Base-by-base conservation (phyloP, 2,888 invertebrate species). In the Caenorhabditis japonica region DNA sequence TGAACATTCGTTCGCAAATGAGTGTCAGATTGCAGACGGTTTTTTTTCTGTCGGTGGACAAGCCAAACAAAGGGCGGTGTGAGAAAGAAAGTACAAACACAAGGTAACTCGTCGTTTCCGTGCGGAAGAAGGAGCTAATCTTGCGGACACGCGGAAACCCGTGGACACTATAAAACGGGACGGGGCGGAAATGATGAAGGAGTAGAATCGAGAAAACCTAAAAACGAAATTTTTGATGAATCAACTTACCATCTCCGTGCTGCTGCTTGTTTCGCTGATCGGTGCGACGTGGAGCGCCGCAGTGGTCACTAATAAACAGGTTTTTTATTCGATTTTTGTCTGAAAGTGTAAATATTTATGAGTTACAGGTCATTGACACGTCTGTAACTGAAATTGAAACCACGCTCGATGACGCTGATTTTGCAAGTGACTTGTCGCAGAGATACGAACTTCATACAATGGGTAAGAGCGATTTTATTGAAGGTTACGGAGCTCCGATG, bases 341-440 rank as follows among this genome's bases (percentile, higher is more conserved):
- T 49, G 49, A 27, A 49, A 49, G 12, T 44, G 5, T 10, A 44
- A 49, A 33, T 33, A 17, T 30, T 51, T 51, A 3, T 33, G n/a
- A 25, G 17, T 4, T 10, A 27, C 39, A 79, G 79, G 75, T 79
- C 10, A 64, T 79, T 13, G 76, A 79, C 68, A 33, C 25, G 21
- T 52, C 60, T 0, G 21, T 44, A 1, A 30, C 66, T 1, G 39
- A 68, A 47, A 60, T 62, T 41, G 80, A 80, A 34, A 77, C 76
- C 8, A 77, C 77, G 4, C 51, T 80, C 7, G 66, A 66, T 15
- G 76, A 71, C 13, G 71, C 69, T 7, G 80, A 80, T 52, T 80
- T 79, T 43, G 60, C 66, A 19, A 74, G 43, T 47, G 55, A 59
- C 39, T 34, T 69, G 5, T 60, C 58, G 55, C 34, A 56, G n/a